Conservation (phyloP, 2,888 invertebrate species). For the Siphlonurus alternatus region DNA sequence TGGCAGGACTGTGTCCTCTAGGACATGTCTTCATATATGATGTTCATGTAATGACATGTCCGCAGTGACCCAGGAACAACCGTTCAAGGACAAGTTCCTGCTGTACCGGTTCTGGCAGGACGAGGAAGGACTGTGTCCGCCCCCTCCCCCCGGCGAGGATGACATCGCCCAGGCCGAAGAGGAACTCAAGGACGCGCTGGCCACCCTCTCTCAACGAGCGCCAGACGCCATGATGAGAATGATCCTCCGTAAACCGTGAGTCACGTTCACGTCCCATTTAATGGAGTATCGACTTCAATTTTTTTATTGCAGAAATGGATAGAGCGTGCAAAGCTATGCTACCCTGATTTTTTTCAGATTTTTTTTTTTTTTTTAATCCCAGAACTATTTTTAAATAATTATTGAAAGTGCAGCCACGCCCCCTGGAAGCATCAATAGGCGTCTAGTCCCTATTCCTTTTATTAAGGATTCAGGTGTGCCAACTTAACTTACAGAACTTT, state of each 20-base stretch:
- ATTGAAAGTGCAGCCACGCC: too few species aligned
- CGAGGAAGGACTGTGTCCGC: constrained; percentile 34
- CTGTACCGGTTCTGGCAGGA: constrained; percentile 67
- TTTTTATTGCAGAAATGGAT: too few species aligned
- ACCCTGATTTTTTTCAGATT: too few species aligned
- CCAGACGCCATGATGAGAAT: constrained; percentile 64
- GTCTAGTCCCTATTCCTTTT: too few species aligned
- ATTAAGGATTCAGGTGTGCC: too few species aligned
- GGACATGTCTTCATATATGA: neutral
- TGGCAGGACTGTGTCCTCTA: constrained; percentile 52
- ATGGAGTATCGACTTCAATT: too few species aligned
- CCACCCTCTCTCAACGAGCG: constrained; percentile 48
- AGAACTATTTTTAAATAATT: too few species aligned
- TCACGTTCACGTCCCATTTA: constrained; percentile 15
- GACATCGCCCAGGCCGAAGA: constrained; percentile 48
- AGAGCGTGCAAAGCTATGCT: too few species aligned
- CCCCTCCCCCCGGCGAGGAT: constrained; percentile 33
- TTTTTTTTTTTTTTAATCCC: too few species aligned
- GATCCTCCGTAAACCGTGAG: constrained; percentile 65
- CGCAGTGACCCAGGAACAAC: constrained; percentile 57
- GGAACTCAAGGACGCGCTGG: constrained; percentile 46
- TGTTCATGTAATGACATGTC: neutral
- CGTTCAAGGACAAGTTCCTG: constrained; percentile 67
- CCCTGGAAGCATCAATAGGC: too few species aligned
- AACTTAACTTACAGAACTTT: too few species aligned